These are phyloP conservation scores for Charanyca ferruginea DNA, from an alignment of 2,888 invertebrate genomes.

Conservation along the genomic window DNA sequence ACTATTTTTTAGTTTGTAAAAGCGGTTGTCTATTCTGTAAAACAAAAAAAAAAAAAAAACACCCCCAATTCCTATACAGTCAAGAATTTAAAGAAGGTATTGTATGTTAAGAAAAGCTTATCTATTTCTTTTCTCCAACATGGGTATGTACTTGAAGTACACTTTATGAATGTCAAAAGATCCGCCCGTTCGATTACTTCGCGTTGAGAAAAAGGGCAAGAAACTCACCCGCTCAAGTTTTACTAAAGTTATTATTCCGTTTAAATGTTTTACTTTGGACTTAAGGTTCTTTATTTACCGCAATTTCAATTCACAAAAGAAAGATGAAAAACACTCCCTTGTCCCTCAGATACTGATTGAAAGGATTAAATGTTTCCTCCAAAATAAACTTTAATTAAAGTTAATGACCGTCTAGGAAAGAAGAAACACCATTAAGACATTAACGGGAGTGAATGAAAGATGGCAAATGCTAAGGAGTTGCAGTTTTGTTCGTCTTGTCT, in stretches of 20 bases:
- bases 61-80: conserved; percentile 19
- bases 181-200: conserved; percentile 54
- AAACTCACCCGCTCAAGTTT: conserved; percentile 38
- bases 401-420: conserved; percentile 27
- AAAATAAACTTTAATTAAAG: conserved; percentile 27
- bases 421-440: conserved; percentile 35
- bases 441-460: conserved; percentile 41
- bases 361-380: conserved; percentile 11
- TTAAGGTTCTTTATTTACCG: conserved; percentile 51
- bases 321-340: conserved; percentile 12
- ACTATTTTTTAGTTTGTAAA: too few species aligned
- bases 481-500: conserved; percentile 27
- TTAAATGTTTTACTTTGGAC: conserved; percentile 53
- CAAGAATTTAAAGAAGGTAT: conserved; percentile 19
- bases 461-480: conserved; percentile 29
- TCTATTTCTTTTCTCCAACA: conserved; percentile 34
- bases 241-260: conserved; percentile 50
- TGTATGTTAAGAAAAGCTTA: conserved; percentile 17
- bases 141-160: conserved; percentile 34
- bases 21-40: too few species aligned
- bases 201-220: conserved; percentile 29
- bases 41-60: too few species aligned
- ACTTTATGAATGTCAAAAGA: conserved; percentile 55
- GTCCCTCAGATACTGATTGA: conserved; percentile 7
- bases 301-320: conserved; percentile 38